Base-by-base conservation (phyloP, 1,140 invertebrate species). In the Euborellia annulipes region DNA sequence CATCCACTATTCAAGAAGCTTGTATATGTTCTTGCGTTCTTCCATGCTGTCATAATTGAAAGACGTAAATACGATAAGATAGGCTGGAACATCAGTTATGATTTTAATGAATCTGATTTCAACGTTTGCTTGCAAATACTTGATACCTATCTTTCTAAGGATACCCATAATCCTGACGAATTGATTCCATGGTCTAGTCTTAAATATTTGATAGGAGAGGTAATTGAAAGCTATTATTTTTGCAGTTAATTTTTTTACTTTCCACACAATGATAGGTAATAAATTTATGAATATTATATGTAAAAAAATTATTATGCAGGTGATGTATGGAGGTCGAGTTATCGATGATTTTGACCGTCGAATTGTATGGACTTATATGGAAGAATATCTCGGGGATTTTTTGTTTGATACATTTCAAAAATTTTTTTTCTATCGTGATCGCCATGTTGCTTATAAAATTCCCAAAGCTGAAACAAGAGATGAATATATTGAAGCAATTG, bases 381-480 rank as follows among this genome's bases (percentile, higher is more conserved):
- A 90, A 58, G 86, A 93, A 61, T 94, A 92, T 58, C 82, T 93
- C 71, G 88, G 88, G 0, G 87, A 93, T 55, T 93, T 92, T 59
- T 66, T 93, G 17, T 90, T 93, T 56, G 84, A 91, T 58, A 76
- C 73, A 14, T 90, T 85, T 60, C 84, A 91, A 60, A 79, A 82
- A 0, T 93, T 89, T 63, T 82, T 87, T 60, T 92, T 92, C 65
- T 91, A 85, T 59, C 60, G 69, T 17, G 81, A 89, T 55, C 63
- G 75, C 1, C 58, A 65, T 11, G 78, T 85, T 1, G 79, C 88
- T 57, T 92, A 91, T 61, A 67, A 72, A 16, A 77, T 92, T 51
- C 86, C 86, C 13, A 64, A 71, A 0, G 70, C 74, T 46, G 78
- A 76, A 3, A 68, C 70, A 41, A 71, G 76, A 47, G 77, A 85